Conservation (phyloP, 2,888 invertebrate species). For the Crocallis elinguaria region DNA sequence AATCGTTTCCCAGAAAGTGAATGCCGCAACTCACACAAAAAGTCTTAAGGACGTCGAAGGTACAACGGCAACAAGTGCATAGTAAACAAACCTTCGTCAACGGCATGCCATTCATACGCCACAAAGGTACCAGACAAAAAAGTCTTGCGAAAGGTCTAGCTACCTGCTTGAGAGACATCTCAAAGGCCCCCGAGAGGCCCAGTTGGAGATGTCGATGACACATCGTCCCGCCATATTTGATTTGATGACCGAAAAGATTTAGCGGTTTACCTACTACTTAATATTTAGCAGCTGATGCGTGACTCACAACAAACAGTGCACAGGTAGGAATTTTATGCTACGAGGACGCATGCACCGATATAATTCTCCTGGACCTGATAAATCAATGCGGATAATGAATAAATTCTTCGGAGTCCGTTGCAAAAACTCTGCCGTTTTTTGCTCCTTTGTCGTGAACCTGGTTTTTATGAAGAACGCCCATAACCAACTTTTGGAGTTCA, state of each 20-base stretch:
- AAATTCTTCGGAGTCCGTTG: conserved; percentile 10
- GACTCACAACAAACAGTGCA: conserved; percentile 50
- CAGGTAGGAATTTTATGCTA: conserved; percentile 17
- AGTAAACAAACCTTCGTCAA: conserved; percentile 52
- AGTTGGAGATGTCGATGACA: conserved; percentile 64
- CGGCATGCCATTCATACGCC: conserved; percentile 54
- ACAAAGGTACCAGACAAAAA: conserved; percentile 69
- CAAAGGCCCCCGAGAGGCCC: conserved; percentile 47
- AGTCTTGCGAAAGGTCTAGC: conserved; percentile 65
- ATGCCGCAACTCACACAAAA: conserved; percentile 33
- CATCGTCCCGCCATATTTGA: conserved; percentile 52
- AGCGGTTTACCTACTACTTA: conserved; percentile 22
- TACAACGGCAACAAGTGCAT: conserved; percentile 57
- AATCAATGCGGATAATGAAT: not conserved
- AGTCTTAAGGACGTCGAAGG: conserved; percentile 39
- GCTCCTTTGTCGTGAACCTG: conserved; percentile 15
- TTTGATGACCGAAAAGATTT: conserved; percentile 42
- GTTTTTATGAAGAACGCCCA: conserved; percentile 17
- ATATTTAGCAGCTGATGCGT: conserved; percentile 59
- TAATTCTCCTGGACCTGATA: not conserved
- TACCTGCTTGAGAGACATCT: conserved; percentile 70
- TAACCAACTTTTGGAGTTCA: conserved; percentile 3
- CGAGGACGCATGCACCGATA: not conserved
- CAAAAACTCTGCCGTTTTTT: conserved; percentile 23
- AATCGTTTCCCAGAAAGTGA: conserved; percentile 34